Evolutionary conservation across 2,113 vertebrate genomes (phyloP).

Genomic region (Synodontis membranacea): DNA sequence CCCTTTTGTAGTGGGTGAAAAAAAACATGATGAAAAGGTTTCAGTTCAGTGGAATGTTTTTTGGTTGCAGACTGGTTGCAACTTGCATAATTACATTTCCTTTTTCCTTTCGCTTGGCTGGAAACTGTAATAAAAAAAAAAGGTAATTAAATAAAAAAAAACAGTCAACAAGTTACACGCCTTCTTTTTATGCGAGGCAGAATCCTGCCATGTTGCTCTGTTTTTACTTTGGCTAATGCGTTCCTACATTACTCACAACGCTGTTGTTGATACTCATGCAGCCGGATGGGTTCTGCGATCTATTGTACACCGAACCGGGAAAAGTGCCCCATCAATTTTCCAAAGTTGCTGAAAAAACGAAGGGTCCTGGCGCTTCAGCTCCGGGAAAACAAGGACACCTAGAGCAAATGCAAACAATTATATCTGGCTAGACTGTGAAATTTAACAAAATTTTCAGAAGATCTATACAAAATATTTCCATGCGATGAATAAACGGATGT

Average conservation of each 20-base stretch:
- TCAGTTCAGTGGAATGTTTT: background rate
- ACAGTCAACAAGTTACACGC: too few species aligned
- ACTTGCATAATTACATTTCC: background rate
- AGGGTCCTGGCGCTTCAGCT: too few species aligned
- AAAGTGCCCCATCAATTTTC: too few species aligned
- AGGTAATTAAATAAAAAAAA: background rate
- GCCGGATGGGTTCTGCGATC: too few species aligned
- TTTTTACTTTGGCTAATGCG: background rate
- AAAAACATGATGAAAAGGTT: constrained; percentile 12
- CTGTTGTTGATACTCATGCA: background rate
- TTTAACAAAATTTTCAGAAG: too few species aligned
- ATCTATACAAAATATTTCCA: too few species aligned
- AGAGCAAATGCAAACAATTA: too few species aligned
- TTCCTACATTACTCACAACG: background rate
- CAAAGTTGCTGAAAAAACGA: too few species aligned
- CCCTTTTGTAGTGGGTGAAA: constrained; percentile 20
- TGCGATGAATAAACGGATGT: too few species aligned
- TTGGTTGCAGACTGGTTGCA: background rate
- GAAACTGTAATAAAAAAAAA: background rate
- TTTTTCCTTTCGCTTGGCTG: background rate
- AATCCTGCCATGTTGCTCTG: background rate
- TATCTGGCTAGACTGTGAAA: too few species aligned
- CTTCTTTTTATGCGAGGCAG: background rate
- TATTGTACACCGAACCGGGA: too few species aligned
- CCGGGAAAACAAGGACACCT: too few species aligned